These are phyloP conservation scores for Notolabrus celidotus DNA, from an alignment of 2,797 vertebrate genomes.

Conservation along the genomic window DNA sequence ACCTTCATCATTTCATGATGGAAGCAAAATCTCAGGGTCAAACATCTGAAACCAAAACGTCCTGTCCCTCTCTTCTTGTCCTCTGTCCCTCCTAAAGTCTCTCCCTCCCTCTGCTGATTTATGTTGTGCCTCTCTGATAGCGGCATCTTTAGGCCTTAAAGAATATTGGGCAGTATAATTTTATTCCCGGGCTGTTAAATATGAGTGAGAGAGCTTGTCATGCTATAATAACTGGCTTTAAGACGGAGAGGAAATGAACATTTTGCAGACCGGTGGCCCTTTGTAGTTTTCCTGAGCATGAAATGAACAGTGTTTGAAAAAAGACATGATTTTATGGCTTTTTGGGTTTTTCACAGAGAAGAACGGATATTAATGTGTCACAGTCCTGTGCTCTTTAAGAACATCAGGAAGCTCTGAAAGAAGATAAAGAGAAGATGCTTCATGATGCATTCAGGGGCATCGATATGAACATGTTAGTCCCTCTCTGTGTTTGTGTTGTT, in stretches of 20 bases:
- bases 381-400: slow-evolving; percentile 27
- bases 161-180: slow-evolving; percentile 57
- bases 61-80: not conserved
- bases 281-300: slow-evolving; percentile 16
- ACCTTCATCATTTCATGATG: not conserved
- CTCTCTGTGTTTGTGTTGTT: not conserved
- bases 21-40: not conserved
- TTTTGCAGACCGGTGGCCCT: slow-evolving; percentile 33
- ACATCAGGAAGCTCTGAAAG: not conserved
- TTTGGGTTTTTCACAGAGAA: slow-evolving; percentile 17
- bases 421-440: not conserved
- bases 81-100: not conserved
- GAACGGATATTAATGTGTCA: slow-evolving; percentile 36
- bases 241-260: slow-evolving; percentile 52
- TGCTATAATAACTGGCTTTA: slow-evolving; percentile 53
- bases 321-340: slow-evolving; percentile 13
- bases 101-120: slow-evolving; percentile 41
- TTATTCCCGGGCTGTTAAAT: slow-evolving; percentile 62
- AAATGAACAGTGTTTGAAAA: slow-evolving; percentile 24
- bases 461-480: not conserved
- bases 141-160: slow-evolving; percentile 56
- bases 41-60: not conserved
- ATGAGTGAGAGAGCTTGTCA: slow-evolving; percentile 60
- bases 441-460: slow-evolving; percentile 8
- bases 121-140: slow-evolving; percentile 44